Evolutionary conservation across 2,888 invertebrate species (phyloP), one percentile per base, ranked within the genome.

Genomic region (Vannuccia rotundouncinata): DNA sequence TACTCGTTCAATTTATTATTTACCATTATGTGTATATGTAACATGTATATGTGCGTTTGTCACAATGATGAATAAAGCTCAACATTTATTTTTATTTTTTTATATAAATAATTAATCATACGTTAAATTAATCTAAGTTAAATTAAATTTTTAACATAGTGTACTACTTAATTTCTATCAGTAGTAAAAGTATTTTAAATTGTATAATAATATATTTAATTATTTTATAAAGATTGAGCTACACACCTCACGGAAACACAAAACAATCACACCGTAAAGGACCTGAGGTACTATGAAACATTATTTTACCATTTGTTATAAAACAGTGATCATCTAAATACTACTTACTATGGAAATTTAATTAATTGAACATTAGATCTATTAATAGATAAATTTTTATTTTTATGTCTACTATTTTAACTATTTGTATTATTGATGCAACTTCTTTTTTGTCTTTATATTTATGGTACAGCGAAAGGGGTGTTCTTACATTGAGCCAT

Each of bases 241-340:
- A 77, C 30, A 29, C 77, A 22, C 77, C 77, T 1, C 17, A 77
- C 5, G 31, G 59, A 10, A 31, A 31, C 45, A 5, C 59, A 1
- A 77, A 59, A 2, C 30, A 77, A n/a, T 77, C 77, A 10, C 77
- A 45, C 25, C 31, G 77, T 5, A 77, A 59, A 27, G 77, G 77
- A 45, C 77, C 77, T 13, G 77, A 77, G 22, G 77, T 77, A 31
- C n/a, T 59, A 59, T 59, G n/a, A n/a, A n/a, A n/a, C n/a, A n/a
- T n/a, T n/a, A n/a, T n/a, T n/a, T n/a, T n/a, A n/a, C n/a, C n/a
- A n/a, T n/a, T n/a, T n/a, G n/a, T n/a, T n/a, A n/a, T n/a, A n/a
- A n/a, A n/a, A n/a, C n/a, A n/a, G n/a, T n/a, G n/a, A n/a, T n/a
- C n/a, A n/a, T n/a, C n/a, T n/a, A n/a, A n/a, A n/a, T n/a, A n/a